Evolutionary conservation across 2,113 vertebrate species (phyloP).

Genomic region (Marcusenius ussheri): DNA sequence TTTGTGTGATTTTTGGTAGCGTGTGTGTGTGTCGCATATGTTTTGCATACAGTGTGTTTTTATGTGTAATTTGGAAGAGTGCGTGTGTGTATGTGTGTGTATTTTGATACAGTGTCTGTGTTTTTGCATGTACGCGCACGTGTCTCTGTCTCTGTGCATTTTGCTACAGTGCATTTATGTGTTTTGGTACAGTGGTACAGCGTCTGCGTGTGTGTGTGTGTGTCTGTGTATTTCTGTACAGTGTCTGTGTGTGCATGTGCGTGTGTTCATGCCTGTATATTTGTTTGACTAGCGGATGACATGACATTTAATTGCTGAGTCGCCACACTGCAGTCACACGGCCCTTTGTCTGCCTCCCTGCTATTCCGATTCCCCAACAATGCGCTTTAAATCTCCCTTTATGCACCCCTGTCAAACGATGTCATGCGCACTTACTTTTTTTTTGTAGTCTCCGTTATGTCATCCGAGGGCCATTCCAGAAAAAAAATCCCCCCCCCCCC

Average conservation of each 20-base stretch:
- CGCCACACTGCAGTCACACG: conserved; percentile 62
- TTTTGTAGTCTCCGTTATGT: conserved; percentile 78
- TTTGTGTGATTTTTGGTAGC: neutral
- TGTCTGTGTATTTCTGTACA: conserved; percentile 16
- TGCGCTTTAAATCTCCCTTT: conserved; percentile 82
- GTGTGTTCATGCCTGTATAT: conserved; percentile 53
- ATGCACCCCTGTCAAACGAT: conserved; percentile 77
- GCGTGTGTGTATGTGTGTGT: neutral
- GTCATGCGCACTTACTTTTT: conserved; percentile 81
- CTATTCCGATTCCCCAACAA: conserved; percentile 72
- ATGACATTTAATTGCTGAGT: conserved; percentile 62
- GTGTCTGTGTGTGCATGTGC: conserved; percentile 50
- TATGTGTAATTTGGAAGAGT: neutral
- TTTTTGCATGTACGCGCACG: neutral
- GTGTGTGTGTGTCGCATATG: neutral
- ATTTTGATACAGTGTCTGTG: conserved; percentile 11
- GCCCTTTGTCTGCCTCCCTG: conserved; percentile 67
- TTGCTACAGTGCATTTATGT: conserved; percentile 17
- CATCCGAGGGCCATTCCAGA: conserved; percentile 84
- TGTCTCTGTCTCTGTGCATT: neutral
- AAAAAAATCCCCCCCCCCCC: conserved; percentile 58
- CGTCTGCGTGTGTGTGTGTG: neutral
- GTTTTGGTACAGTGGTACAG: conserved; percentile 11
- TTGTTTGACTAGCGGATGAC: conserved; percentile 56
- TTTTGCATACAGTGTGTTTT: neutral